phyloP scores from a whole-genome alignment of 1,140 invertebrate species.

The Cyclargus thomasi region DNA sequence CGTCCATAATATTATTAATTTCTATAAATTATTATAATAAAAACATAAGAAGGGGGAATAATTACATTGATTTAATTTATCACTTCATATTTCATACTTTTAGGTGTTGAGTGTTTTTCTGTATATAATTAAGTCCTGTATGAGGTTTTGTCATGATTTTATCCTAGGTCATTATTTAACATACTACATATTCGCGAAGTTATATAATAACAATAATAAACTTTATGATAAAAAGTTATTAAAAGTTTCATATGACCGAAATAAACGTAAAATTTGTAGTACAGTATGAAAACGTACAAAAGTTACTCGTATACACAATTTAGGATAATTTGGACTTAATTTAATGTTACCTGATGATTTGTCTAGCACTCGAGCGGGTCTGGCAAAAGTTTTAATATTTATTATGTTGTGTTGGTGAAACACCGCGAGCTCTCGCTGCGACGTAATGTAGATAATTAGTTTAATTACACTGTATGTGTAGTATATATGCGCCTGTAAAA shows the following conservation, averaged over 20 bases:
- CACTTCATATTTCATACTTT: no score
- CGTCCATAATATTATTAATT: no score
- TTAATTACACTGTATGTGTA: conserved; percentile 3
- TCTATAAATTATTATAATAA: no score
- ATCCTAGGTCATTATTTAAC: no score
- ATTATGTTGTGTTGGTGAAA: neutral
- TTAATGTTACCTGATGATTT: neutral
- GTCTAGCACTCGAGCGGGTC: neutral
- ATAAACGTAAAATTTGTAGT: neutral
- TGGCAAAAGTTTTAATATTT: conserved; percentile 11
- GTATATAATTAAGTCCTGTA: no score
- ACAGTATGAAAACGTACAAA: neutral
- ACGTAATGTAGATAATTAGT: neutral
- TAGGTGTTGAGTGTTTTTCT: no score
- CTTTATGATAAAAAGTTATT: no score
- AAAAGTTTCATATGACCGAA: neutral
- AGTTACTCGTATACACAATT: neutral
- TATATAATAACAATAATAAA: no score
- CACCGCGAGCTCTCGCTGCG: neutral
- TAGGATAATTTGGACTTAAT: neutral
- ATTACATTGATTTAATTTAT: no score
- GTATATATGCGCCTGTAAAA: neutral
- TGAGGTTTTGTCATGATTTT: no score
- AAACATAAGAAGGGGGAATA: no score
- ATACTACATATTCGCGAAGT: no score